Base-by-base conservation (phyloP, 2,888 invertebrate genomes). In the Apoda limacodes region DNA sequence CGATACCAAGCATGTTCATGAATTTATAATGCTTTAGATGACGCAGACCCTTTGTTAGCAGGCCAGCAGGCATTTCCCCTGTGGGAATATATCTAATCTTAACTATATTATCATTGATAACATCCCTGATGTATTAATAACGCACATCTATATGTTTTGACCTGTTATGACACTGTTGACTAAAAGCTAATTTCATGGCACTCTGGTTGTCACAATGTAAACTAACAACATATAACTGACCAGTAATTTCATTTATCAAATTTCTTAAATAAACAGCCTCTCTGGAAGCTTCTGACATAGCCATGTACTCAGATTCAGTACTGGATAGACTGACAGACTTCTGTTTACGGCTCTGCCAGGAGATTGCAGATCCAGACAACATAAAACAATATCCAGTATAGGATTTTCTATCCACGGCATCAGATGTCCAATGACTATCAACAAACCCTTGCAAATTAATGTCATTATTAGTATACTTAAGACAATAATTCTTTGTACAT, bases 351-450 rank as follows among this genome's bases (percentile, higher is more conserved):
- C 32, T 24, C 20, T 36, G 22, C 34, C 34, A 38, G 7, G 36
- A 38, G 12, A 43, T 32, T 5, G 27, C 34, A 17, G 32, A 15
- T 2, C 37, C 37, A 15, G 23, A 31, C 24, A 35, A 11, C 2
- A 10, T 14, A 30, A 43, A 40, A 23, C 37, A 39, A 11, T 28
- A 35, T 1, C 43, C 37, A 9, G 35, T 37, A 27, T 37, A 39
- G 2, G 37, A 40, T 2, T 25, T 31, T 12, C 38, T 32, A 10
- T 42, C 37, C 10, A 34, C 5, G 1, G 9, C 2, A 20, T 40
- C 25, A 31, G 22, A 27, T 3, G 27, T 34, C 43, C 29, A 32
- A 17, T 35, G 36, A 6, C 35, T 35, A 36, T 40, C 39, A 4
- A 33, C 37, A 32, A 12, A 36, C 3, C 40, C 40, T 9, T 5